Percentiles rank a stretch among this genome's conserved stretches.
Evolutionary conservation across 2,113 vertebrate genomes (phyloP).

Genomic region (Centropus unirufus): DNA sequence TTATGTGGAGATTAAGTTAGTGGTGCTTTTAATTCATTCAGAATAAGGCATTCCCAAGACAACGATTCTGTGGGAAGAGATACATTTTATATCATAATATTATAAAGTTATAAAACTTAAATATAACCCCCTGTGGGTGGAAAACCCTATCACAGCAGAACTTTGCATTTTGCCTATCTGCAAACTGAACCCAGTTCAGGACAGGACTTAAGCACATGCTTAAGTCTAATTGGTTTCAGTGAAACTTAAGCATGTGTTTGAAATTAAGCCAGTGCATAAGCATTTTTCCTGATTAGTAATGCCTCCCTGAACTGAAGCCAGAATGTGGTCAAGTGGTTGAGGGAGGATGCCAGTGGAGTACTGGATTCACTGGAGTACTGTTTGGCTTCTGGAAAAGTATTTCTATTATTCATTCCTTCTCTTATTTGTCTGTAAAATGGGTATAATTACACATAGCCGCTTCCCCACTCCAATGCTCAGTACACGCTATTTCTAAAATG

Average conservation of each 20-base stretch:
- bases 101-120: constrained; percentile 48
- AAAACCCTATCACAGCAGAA: constrained; percentile 58
- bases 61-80: constrained; percentile 46
- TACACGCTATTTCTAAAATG: background rate
- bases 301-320: constrained; percentile 59
- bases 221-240: constrained; percentile 65
- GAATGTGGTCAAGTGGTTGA: constrained; percentile 49
- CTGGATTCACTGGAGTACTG: constrained; percentile 31
- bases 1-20: constrained; percentile 50
- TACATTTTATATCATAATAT: constrained; percentile 24
- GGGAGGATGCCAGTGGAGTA: constrained; percentile 7
- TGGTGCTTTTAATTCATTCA: constrained; percentile 51
- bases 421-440: background rate
- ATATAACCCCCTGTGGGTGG: constrained; percentile 39
- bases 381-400: constrained; percentile 55
- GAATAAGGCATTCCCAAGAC: constrained; percentile 57
- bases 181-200: constrained; percentile 8
- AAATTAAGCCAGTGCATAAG: constrained; percentile 55
- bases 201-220: constrained; percentile 35
- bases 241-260: constrained; percentile 61
- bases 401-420: constrained; percentile 54
- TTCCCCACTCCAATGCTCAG: background rate
- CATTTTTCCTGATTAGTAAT: constrained; percentile 69
- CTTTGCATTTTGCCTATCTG: constrained; percentile 9
- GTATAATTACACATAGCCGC: background rate